These are phyloP conservation scores for Melanotaenia parkinsoni DNA, from an alignment of 2,797 vertebrate genomes.

Conservation along the genomic window DNA sequence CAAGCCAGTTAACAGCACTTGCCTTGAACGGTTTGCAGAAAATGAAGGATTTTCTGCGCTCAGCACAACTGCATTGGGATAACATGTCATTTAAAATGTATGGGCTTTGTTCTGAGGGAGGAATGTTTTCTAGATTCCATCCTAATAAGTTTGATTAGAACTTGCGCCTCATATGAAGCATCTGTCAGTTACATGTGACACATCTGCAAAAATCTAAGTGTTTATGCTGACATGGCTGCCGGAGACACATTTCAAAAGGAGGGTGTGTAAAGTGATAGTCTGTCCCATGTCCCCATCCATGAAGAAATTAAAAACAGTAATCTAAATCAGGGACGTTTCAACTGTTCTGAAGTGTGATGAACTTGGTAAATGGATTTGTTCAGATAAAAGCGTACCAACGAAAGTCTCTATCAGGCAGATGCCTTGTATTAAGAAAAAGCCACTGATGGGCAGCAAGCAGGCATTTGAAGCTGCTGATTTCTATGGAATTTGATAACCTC, in stretches of 20 bases:
- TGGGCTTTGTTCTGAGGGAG: constrained; percentile 13
- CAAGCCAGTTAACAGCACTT: constrained; percentile 51
- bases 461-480: too few relatives aligned
- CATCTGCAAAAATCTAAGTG: background rate
- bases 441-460: too few relatives aligned
- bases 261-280: background rate
- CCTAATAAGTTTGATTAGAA: background rate
- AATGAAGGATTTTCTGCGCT: constrained; percentile 52
- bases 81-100: constrained; percentile 20
- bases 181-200: background rate
- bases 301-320: background rate
- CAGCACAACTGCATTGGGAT: constrained; percentile 52
- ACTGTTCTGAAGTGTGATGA: background rate
- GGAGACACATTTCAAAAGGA: background rate
- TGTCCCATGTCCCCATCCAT: background rate
- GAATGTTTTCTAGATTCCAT: background rate
- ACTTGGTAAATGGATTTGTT: too few relatives aligned
- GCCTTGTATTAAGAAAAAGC: too few relatives aligned
- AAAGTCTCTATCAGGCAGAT: too few relatives aligned
- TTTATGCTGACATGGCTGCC: background rate
- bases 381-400: too few relatives aligned
- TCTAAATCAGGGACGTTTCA: background rate
- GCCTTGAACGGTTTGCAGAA: constrained; percentile 28
- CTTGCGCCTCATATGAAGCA: background rate
- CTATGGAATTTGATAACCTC: too few relatives aligned